Percentiles rank a stretch among this genome's conserved stretches.
These are phyloP conservation scores for Hoplias malabaricus DNA, from an alignment of 2,113 vertebrate genomes.

Conservation along the genomic window DNA sequence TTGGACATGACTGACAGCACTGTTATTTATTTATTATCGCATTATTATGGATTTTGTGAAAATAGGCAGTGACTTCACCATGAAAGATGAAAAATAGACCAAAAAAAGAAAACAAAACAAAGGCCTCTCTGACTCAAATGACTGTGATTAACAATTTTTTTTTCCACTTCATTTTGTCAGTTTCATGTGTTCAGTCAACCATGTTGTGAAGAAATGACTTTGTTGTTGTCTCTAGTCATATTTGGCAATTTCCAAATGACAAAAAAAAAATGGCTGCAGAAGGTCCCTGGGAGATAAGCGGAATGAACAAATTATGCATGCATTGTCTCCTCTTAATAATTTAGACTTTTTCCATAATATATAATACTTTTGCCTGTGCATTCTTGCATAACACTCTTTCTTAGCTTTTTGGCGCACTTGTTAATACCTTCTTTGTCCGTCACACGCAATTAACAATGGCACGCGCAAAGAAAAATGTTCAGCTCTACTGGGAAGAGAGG, in stretches of 20 bases:
- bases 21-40: background rate
- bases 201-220: constrained; percentile 13
- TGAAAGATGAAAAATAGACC: background rate
- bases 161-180: constrained; percentile 13
- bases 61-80: background rate
- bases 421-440: constrained; percentile 41
- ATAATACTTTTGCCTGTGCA: constrained; percentile 27
- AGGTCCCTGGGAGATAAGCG: constrained; percentile 9
- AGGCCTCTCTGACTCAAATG: background rate
- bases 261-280: constrained; percentile 5
- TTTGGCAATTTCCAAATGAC: background rate
- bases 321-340: constrained; percentile 55
- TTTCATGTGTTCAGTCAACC: constrained; percentile 7
- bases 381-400: constrained; percentile 42
- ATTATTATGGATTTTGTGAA: background rate
- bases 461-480: constrained; percentile 21
- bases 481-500: background rate
- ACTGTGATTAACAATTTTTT: constrained; percentile 18
- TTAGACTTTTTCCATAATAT: constrained; percentile 39
- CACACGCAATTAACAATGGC: constrained; percentile 40
- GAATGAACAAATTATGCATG: constrained; percentile 48
- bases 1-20: constrained; percentile 3
- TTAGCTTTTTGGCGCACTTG: constrained; percentile 18
- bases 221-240: constrained; percentile 3
- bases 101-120: constrained; percentile 25